Evolutionary conservation across 2,797 vertebrate species (phyloP).

Genomic region (Syngnathus rostellatus): DNA sequence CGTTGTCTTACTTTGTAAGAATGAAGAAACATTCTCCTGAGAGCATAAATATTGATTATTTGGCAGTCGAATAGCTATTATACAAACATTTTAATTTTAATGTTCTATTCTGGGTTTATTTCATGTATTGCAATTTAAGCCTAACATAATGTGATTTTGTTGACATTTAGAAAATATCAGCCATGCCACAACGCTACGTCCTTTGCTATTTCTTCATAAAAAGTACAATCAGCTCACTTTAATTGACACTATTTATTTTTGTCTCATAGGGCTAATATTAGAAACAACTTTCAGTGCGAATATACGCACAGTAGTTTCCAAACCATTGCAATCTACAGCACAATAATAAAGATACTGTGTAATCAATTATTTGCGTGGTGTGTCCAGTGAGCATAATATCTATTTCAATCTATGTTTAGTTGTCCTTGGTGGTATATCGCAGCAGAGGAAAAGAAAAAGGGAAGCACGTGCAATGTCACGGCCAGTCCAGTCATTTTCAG

Average conservation of each 20-base stretch:
- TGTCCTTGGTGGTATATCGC: neutral
- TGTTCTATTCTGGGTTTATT: neutral
- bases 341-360: neutral
- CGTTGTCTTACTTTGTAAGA: neutral
- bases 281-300: neutral
- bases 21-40: neutral
- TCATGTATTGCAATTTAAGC: neutral
- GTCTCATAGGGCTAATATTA: neutral
- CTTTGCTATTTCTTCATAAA: too few relatives aligned
- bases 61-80: too few relatives aligned
- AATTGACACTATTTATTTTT: neutral
- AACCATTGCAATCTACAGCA: neutral
- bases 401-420: neutral
- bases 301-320: neutral
- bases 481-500: constrained; percentile 36
- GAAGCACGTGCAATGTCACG: neutral
- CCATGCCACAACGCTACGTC: neutral
- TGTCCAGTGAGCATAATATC: neutral
- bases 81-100: too few relatives aligned
- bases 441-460: neutral
- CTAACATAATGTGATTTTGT: neutral
- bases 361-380: neutral
- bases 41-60: neutral
- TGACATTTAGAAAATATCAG: neutral
- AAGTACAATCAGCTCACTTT: neutral